Conservation (phyloP, 2,888 invertebrate genomes). For the Falcaria lacertinaria region DNA sequence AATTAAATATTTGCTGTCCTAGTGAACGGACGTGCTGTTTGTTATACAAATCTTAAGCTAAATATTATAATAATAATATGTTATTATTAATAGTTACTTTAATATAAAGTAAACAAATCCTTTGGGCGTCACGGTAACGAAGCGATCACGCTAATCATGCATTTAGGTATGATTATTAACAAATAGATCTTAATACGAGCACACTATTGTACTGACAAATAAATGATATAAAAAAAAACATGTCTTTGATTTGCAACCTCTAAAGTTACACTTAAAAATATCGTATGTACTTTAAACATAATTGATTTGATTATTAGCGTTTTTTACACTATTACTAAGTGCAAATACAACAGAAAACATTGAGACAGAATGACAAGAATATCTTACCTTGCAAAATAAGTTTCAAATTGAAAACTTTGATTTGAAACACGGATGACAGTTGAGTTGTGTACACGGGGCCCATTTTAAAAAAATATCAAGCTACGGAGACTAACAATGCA, state of each 20-base stretch:
- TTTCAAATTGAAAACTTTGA: too few species aligned
- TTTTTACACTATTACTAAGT: constrained; percentile 26
- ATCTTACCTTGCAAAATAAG: constrained; percentile 7
- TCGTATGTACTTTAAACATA: background rate
- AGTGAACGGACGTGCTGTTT: too few species aligned
- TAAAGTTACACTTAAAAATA: background rate
- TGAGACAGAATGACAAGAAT: constrained; percentile 50
- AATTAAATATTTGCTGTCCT: too few species aligned
- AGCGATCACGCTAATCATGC: background rate
- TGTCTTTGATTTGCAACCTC: background rate
- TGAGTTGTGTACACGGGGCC: too few species aligned
- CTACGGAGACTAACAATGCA: too few species aligned
- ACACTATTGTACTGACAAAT: too few species aligned
- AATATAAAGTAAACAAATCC: constrained; percentile 55
- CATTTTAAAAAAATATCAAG: too few species aligned
- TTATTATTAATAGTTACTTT: constrained; percentile 35
- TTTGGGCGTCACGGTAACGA: background rate
- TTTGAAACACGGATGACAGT: background rate
- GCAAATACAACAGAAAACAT: constrained; percentile 16
- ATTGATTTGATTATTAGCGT: constrained; percentile 1
- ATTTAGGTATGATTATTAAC: too few species aligned
- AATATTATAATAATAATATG: too few species aligned
- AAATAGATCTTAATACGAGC: too few species aligned
- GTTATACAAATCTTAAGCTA: too few species aligned
- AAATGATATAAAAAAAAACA: background rate